Base-by-base conservation (phyloP, 2,888 invertebrate genomes). In the Carterocephalus palaemon region DNA sequence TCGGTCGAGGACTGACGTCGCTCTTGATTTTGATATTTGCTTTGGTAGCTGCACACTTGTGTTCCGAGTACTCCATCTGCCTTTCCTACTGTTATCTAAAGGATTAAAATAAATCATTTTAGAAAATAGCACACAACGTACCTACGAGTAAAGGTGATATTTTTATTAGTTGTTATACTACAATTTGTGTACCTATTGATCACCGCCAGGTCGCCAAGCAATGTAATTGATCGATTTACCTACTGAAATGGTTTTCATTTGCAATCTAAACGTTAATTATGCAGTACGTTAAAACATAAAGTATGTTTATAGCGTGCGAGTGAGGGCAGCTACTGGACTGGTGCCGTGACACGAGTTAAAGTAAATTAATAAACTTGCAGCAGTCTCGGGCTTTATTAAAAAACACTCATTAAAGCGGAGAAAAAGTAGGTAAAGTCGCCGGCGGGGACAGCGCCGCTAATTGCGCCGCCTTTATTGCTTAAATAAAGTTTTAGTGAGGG, bases 401-500 rank as follows among this genome's bases (percentile, higher is more conserved):
- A 86, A 86, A 85, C 82, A 82, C 84, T 85, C 84, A 85, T 86
- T 85, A 85, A 85, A 83, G 77, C 81, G 70, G 73, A 77, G 78
- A 78, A 82, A 80, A 85, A 84, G 85, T 86, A 78, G 84, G 86
- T 82, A 84, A 86, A 85, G 85, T 86, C 77, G 83, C 83, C 81
- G 82, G 72, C 76, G 83, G 82, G 85, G 85, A 85, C 86, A 85
- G 82, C 75, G 77, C 71, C 84, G 79, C 86, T 86, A 86, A 86
- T 86, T 86, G 85, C 83, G 73, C 77, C 75, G 79, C 84, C 81
- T 85, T 86, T 86, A 86, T 86, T 85, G 85, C 86, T 86, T 80
- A 85, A 85, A 85, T 86, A 86, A 86, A 85, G 84, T 86, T 86
- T 85, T 83, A 85, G 85, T 81, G 78, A 75, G 77, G 78, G 80